Conservation (phyloP, 2,797 vertebrate genomes). For the Distichodus sexfasciatus region DNA sequence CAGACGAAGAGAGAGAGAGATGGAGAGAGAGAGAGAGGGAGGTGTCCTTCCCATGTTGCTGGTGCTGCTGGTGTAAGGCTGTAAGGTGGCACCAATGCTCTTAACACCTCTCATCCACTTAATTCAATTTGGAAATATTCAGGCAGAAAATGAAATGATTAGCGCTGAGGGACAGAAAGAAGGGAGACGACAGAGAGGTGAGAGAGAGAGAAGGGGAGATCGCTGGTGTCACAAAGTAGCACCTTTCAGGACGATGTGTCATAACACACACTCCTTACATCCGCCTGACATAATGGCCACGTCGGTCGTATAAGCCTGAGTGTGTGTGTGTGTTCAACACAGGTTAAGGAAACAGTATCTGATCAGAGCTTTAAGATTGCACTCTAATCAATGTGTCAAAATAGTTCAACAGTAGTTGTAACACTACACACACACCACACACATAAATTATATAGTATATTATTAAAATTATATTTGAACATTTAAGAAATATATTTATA, state of each 20-base stretch:
- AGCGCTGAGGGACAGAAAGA: conserved; percentile 69
- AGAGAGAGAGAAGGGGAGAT: conserved; percentile 42
- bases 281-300: conserved; percentile 71
- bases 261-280: conserved; percentile 76
- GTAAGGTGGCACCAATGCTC: conserved; percentile 75
- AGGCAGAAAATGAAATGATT: conserved; percentile 84
- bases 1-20: background rate
- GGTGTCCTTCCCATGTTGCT: conserved; percentile 69
- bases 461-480: background rate
- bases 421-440: background rate
- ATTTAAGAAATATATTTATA: background rate
- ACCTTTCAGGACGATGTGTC: conserved; percentile 76
- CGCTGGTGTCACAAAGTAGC: conserved; percentile 60
- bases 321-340: conserved; percentile 5
- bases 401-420: background rate
- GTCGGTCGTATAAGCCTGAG: conserved; percentile 60
- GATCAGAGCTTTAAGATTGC: too few species aligned
- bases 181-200: background rate
- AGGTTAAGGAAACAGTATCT: too few species aligned
- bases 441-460: too few species aligned
- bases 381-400: too few species aligned
- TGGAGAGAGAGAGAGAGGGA: conserved; percentile 37
- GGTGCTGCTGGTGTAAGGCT: conserved; percentile 55
- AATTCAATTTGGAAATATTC: conserved; percentile 82
- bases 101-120: conserved; percentile 72